Evolutionary conservation across 2,888 invertebrate genomes (phyloP).

Genomic region (Temnothorax unifasciatus): DNA sequence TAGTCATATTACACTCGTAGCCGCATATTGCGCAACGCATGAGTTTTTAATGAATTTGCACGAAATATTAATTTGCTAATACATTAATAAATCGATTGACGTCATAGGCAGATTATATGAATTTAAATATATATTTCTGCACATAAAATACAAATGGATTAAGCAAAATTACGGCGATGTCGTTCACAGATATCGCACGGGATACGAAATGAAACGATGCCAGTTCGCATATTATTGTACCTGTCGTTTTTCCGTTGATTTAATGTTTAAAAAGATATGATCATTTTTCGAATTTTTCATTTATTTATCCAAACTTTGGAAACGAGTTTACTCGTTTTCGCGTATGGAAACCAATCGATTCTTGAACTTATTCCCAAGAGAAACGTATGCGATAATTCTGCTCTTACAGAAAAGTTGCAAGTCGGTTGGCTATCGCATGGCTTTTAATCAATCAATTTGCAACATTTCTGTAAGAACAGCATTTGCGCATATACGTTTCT

Average conservation of each 20-base stretch:
- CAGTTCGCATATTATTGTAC: background rate
- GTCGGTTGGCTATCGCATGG: too few relatives aligned
- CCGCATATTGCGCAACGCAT: constrained; percentile 1
- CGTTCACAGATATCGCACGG: constrained; percentile 9
- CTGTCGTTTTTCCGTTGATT: background rate
- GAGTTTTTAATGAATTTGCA: constrained; percentile 46
- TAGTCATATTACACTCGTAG: constrained; percentile 35
- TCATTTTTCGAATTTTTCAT: background rate
- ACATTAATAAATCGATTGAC: constrained; percentile 46
- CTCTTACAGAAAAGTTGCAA: too few relatives aligned
- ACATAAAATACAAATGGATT: constrained; percentile 27
- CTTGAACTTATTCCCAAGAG: too few relatives aligned
- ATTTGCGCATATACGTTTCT: too few relatives aligned
- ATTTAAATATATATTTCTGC: constrained; percentile 36
- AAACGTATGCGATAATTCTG: too few relatives aligned
- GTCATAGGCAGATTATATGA: constrained; percentile 3
- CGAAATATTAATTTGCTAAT: constrained; percentile 49
- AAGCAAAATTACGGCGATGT: constrained; percentile 25
- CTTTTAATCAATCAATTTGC: too few relatives aligned
- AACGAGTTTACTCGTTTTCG: too few relatives aligned
- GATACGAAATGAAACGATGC: background rate
- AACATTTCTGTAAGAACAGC: too few relatives aligned
- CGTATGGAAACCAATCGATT: too few relatives aligned
- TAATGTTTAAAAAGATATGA: background rate
- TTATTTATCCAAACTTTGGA: background rate